Percentiles rank a stretch among this genome's conserved stretches.
phyloP scores from a whole-genome alignment of 2,888 invertebrate species.

The Trachelus troglodyta region DNA sequence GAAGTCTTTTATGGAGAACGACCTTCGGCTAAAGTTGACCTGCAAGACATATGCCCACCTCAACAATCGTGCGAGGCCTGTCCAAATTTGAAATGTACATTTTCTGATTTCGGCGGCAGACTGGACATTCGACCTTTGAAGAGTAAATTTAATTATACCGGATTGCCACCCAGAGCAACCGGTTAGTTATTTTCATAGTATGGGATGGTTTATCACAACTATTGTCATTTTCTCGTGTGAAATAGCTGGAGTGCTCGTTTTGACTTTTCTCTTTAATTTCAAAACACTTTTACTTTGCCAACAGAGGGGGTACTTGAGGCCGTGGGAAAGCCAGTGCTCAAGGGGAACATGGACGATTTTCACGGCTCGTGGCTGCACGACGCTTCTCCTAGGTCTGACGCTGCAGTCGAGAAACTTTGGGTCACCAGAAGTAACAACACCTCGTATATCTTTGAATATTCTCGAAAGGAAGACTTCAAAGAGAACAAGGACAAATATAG shows the following conservation, averaged over 20 bases:
- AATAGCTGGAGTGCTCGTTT: no score
- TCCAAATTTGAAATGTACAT: slow-evolving; percentile 66
- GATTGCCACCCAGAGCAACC: slow-evolving; percentile 49
- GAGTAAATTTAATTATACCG: slow-evolving; percentile 46
- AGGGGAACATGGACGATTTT: slow-evolving; percentile 79
- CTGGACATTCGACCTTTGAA: slow-evolving; percentile 50
- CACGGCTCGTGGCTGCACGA: slow-evolving; percentile 92
- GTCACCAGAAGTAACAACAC: slow-evolving; percentile 83
- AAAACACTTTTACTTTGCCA: no score
- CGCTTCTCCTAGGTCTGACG: slow-evolving; percentile 69
- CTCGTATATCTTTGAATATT: slow-evolving; percentile 80
- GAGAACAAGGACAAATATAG: slow-evolving; percentile 68
- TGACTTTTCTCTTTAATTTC: slow-evolving; percentile 18
- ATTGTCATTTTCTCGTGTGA: neutral
- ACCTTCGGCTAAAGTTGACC: slow-evolving; percentile 72
- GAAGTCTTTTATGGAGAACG: slow-evolving; percentile 71
- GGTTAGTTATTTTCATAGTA: slow-evolving; percentile 41
- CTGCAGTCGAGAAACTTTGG: slow-evolving; percentile 80
- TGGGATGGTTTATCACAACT: neutral
- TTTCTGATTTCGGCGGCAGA: slow-evolving; percentile 50
- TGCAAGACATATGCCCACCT: slow-evolving; percentile 74
- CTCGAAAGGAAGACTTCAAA: slow-evolving; percentile 73
- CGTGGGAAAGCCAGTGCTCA: slow-evolving; percentile 93
- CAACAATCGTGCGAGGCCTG: slow-evolving; percentile 74
- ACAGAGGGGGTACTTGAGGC: slow-evolving; percentile 89